phyloP scores from a whole-genome alignment of 2,797 vertebrate genomes.

The Myotis findleyi region DNA sequence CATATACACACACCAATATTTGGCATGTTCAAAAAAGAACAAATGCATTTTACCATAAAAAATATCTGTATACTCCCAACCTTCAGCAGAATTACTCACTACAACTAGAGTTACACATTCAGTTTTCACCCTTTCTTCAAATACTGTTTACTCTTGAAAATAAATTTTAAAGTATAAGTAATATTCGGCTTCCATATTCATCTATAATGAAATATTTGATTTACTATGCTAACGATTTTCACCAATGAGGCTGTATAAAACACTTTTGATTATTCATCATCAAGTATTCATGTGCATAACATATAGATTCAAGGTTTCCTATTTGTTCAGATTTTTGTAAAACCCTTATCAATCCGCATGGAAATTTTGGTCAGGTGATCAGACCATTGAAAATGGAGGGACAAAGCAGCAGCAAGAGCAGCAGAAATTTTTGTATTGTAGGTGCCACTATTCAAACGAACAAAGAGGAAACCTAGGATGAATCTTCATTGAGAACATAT shows the following conservation, averaged over 20 bases:
- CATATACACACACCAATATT: constrained; percentile 81
- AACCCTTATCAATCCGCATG: constrained; percentile 66
- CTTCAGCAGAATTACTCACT: constrained; percentile 83
- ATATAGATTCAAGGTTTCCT: constrained; percentile 88
- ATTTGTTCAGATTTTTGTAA: constrained; percentile 83
- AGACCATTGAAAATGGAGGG: constrained; percentile 70
- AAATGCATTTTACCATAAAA: constrained; percentile 81
- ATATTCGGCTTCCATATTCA: constrained; percentile 82
- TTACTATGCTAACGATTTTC: constrained; percentile 84
- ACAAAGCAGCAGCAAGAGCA: constrained; percentile 68
- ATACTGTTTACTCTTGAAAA: constrained; percentile 86
- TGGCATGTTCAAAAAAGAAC: constrained; percentile 82
- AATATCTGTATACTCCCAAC: constrained; percentile 83
- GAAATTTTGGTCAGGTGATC: constrained; percentile 71
- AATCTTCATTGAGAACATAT: constrained; percentile 81
- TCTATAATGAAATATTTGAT: constrained; percentile 84
- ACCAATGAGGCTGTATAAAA: constrained; percentile 86
- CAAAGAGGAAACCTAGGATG: constrained; percentile 84
- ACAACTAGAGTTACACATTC: constrained; percentile 84
- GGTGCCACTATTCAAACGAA: constrained; percentile 62
- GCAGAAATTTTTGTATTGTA: constrained; percentile 22
- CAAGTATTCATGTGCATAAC: constrained; percentile 89
- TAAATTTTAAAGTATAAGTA: constrained; percentile 83
- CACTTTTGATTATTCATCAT: constrained; percentile 87
- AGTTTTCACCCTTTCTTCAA: constrained; percentile 84